Evolutionary conservation across 92 coral and sea anemone species (phyloP), one percentile per base, ranked within the genome.

Genomic region (Epizoanthus scotinus): DNA sequence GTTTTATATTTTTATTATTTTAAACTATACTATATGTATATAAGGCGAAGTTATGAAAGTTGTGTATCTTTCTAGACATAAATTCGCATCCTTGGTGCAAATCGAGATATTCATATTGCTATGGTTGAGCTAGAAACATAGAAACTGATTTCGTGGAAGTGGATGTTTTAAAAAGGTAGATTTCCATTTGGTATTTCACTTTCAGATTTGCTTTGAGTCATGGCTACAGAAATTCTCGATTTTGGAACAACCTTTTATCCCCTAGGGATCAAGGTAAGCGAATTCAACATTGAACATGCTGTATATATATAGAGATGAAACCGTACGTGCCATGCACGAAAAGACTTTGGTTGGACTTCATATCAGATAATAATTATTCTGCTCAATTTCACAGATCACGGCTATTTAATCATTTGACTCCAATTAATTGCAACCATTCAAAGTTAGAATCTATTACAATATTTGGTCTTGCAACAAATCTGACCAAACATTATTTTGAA

Each of bases 211-310:
- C 13, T 10, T 18, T 49, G 36, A 75, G 44, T 4, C 12, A 75
- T 75, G 81, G 61, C 68, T 5, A 55, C 81, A 75, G 81, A 75
- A 75, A 29, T 75, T 3, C 66, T 75, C 40, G 81, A 75, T 20
- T 52, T 75, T 6, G 31, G 29, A 0, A 58, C 81, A 14, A 34
- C 40, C 0, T 75, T 58, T 75, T 75, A 68, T 22, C 81, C 81
- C 57, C 25, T 19, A 21, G 50, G 38, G 42, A 63, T 66, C 3
- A 60, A 38, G 44, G 81, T 75, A 75, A 75, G 81, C 59, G 19
- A 49, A 22, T 47, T 70, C 18, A n/a, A n/a, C n/a, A n/a, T n/a
- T n/a, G n/a, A n/a, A n/a, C n/a, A n/a, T n/a, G n/a, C n/a, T n/a
- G n/a, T n/a, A n/a, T n/a, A n/a, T n/a, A n/a, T n/a, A 20, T 26